phyloP scores from a whole-genome alignment of 2,888 invertebrate genomes.

The Amblyjoppa proteus region DNA sequence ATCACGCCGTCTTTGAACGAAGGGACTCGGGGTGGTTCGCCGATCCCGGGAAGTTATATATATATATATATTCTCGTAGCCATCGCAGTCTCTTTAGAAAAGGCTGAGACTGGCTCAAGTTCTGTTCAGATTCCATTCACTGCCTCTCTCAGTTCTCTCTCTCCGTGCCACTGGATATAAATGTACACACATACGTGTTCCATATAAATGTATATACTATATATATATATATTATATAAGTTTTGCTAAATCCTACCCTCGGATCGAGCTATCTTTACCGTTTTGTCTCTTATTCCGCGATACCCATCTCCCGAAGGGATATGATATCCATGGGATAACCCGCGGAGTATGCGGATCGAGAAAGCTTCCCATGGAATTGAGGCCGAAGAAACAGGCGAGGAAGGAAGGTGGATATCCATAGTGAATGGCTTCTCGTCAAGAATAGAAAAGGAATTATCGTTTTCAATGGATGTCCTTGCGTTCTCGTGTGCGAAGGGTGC shows the following conservation, averaged over 20 bases:
- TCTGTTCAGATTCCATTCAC: slow-evolving; percentile 30
- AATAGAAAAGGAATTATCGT: slow-evolving; percentile 5
- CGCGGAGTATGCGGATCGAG: slow-evolving; percentile 14
- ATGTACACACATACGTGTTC: neutral
- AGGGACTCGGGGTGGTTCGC: neutral
- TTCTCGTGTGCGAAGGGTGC: neutral
- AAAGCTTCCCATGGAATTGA: slow-evolving; percentile 26
- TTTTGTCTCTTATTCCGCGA: slow-evolving; percentile 44
- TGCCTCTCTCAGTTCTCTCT: slow-evolving; percentile 7
- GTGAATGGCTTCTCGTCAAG: slow-evolving; percentile 35
- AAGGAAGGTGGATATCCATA: neutral
- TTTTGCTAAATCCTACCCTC: slow-evolving; percentile 14
- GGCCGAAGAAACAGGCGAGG: slow-evolving; percentile 16
- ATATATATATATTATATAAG: slow-evolving; percentile 10
- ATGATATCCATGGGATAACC: slow-evolving; percentile 40
- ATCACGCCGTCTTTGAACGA: neutral
- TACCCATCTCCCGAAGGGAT: slow-evolving; percentile 22
- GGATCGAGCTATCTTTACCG: slow-evolving; percentile 7
- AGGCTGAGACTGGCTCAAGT: slow-evolving; percentile 9
- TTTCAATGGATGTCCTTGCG: slow-evolving; percentile 7
- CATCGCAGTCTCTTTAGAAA: slow-evolving; percentile 18
- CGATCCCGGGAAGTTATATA: neutral
- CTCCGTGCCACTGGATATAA: neutral
- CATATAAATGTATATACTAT: slow-evolving; percentile 4
- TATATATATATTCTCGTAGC: slow-evolving; percentile 14